Conservation (phyloP, 1,140 invertebrate genomes). For the Brachionus rotundiformis region DNA sequence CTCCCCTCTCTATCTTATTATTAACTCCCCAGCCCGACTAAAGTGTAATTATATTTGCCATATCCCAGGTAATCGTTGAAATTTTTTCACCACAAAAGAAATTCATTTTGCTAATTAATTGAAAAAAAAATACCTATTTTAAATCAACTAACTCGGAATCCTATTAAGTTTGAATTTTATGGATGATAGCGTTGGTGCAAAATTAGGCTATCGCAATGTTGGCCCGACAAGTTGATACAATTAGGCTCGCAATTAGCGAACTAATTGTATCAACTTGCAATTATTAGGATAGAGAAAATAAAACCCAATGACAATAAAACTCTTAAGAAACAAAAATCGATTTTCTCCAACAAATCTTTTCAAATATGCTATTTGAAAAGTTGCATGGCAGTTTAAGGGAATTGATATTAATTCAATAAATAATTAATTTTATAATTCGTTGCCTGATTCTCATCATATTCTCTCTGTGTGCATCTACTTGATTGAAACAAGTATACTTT, state of each 20-base stretch:
- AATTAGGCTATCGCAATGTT: constrained; percentile 32
- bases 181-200: neutral
- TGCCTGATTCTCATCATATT: neutral
- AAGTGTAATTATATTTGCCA: constrained; percentile 23
- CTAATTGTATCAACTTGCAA: constrained; percentile 40
- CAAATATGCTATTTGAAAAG: neutral
- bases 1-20: neutral
- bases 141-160: constrained; percentile 6
- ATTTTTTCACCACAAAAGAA: too few relatives aligned
- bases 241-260: neutral
- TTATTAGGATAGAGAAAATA: neutral
- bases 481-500: constrained; percentile 32
- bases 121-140: neutral
- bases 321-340: constrained; percentile 17
- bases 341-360: neutral
- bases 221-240: neutral
- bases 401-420: constrained; percentile 33
- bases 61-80: constrained; percentile 25
- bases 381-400: neutral
- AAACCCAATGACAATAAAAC: neutral
- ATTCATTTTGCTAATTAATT: neutral
- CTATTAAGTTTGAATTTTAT: constrained; percentile 40
- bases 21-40: constrained; percentile 24
- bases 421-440: constrained; percentile 31
- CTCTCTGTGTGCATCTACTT: neutral